Conservation (phyloP, 2,113 vertebrate species). For the Nothobranchius kuhntae region DNA sequence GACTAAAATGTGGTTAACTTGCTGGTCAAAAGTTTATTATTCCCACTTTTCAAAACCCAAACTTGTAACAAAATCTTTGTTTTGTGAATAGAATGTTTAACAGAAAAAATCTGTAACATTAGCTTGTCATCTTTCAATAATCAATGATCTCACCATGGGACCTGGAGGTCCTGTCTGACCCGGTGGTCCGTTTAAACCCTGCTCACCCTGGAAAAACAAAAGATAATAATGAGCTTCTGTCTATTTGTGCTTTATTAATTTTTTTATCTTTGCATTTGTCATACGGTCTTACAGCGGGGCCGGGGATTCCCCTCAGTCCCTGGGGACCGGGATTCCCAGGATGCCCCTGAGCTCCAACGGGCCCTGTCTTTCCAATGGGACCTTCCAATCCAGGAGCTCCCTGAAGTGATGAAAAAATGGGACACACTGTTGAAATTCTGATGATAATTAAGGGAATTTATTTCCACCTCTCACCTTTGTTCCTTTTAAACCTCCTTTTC, state of each 20-base stretch:
- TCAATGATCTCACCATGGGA: slow-evolving; percentile 86
- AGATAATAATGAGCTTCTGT: background rate
- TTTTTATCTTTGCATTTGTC: background rate
- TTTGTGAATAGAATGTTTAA: too few species aligned
- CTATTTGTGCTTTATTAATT: background rate
- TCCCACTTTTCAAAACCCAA: too few species aligned
- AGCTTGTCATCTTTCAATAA: background rate
- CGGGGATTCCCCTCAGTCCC: slow-evolving; percentile 92
- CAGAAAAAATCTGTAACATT: too few species aligned
- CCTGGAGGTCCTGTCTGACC: slow-evolving; percentile 94
- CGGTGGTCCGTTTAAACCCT: slow-evolving; percentile 91
- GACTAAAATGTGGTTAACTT: too few species aligned
- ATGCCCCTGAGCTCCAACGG: slow-evolving; percentile 90
- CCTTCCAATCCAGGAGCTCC: slow-evolving; percentile 90
- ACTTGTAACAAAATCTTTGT: too few species aligned
- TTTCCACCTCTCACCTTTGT: slow-evolving; percentile 82
- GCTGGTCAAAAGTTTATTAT: too few species aligned
- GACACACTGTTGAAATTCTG: background rate
- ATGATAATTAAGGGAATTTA: background rate
- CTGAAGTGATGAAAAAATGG: slow-evolving; percentile 63
- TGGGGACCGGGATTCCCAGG: slow-evolving; percentile 89
- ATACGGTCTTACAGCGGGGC: slow-evolving; percentile 86
- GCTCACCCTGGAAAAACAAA: slow-evolving; percentile 86
- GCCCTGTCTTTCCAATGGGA: slow-evolving; percentile 90
- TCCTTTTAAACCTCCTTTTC: slow-evolving; percentile 91